phyloP scores from a whole-genome alignment of 37 sponge, comb jelly and placozoan species.

The Haliclona indistincta region DNA sequence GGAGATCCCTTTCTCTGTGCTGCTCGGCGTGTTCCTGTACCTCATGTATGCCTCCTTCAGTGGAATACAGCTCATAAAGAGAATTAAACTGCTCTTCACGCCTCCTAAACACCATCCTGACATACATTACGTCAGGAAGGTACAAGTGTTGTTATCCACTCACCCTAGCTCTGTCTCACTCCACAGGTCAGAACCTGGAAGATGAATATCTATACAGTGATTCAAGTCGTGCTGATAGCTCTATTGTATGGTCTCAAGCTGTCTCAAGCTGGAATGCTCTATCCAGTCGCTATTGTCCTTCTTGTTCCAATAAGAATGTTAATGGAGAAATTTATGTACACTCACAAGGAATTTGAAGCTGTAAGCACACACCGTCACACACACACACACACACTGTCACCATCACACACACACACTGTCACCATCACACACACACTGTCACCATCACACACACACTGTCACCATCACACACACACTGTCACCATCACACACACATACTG shows the following conservation, averaged over 20 bases:
- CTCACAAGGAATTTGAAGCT: slow-evolving; percentile 45
- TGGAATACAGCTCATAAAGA: slow-evolving; percentile 53
- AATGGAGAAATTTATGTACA: slow-evolving; percentile 47
- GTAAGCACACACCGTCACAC: no score
- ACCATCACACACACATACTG: no score
- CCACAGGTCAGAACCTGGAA: slow-evolving; percentile 62
- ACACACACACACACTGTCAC: no score
- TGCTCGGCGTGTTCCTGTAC: slow-evolving; percentile 76
- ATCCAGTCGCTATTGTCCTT: slow-evolving; percentile 54
- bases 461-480: no score
- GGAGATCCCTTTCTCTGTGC: slow-evolving; percentile 63
- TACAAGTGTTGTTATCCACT: not conserved
- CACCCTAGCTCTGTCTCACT: not conserved
- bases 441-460: no score
- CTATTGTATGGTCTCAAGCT: slow-evolving; percentile 64
- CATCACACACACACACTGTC: no score
- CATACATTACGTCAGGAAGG: slow-evolving; percentile 52
- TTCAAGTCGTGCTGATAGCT: slow-evolving; percentile 44
- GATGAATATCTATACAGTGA: slow-evolving; percentile 63
- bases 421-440: no score
- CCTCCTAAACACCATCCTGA: slow-evolving; percentile 70
- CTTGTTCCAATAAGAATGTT: slow-evolving; percentile 48
- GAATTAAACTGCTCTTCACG: slow-evolving; percentile 58
- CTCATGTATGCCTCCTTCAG: slow-evolving; percentile 59
- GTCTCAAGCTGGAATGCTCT: slow-evolving; percentile 51